phyloP scores from a whole-genome alignment of 2,113 vertebrate species.

The Ameiurus melas region DNA sequence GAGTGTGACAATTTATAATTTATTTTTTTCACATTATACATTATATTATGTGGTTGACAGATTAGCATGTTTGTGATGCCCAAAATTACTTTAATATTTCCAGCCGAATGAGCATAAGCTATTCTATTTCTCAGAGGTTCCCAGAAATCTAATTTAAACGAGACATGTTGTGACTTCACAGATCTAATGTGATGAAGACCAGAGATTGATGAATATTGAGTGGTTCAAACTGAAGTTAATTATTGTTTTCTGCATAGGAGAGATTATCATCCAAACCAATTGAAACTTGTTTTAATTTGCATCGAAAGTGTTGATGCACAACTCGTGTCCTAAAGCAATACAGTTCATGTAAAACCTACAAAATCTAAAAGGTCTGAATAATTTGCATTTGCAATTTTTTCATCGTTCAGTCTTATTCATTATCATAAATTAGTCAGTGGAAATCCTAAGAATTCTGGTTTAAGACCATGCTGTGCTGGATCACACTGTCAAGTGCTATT shows the following conservation, averaged over 20 bases:
- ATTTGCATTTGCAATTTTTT: not conserved
- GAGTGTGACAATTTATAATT: not conserved
- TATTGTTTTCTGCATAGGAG: not conserved
- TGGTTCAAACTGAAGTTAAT: not conserved
- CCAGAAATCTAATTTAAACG: not conserved
- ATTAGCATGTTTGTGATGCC: not conserved
- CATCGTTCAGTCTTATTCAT: not conserved
- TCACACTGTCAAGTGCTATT: slow-evolving; percentile 39
- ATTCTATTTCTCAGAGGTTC: not conserved
- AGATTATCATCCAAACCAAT: not conserved
- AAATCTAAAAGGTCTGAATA: not conserved
- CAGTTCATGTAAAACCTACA: not conserved
- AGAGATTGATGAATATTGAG: not conserved
- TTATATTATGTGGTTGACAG: not conserved
- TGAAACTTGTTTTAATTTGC: not conserved
- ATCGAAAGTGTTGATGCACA: not conserved
- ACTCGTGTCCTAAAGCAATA: not conserved
- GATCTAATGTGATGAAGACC: not conserved
- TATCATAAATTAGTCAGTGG: not conserved
- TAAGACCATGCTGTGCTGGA: not conserved
- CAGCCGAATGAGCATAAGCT: not conserved
- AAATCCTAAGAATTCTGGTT: not conserved
- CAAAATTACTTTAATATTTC: not conserved
- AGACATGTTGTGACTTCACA: not conserved
- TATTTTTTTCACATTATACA: not conserved